These are phyloP conservation scores for Zaprionus africanus DNA, from an alignment of 1,140 invertebrate genomes.

Conservation along the genomic window DNA sequence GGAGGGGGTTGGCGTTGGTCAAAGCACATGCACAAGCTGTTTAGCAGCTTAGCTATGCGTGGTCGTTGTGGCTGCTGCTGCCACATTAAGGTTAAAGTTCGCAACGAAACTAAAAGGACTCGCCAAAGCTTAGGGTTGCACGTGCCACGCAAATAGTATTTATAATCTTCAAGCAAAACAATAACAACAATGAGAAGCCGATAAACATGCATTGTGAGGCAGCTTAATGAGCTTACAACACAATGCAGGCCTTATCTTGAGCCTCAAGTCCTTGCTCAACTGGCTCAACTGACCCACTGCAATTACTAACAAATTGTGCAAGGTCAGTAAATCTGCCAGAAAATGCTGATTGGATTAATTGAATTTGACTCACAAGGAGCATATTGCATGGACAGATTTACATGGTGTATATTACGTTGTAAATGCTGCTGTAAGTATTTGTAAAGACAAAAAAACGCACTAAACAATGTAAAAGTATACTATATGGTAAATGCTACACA, in stretches of 20 bases:
- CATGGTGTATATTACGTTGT: not conserved
- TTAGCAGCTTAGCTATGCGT: slow-evolving; percentile 55
- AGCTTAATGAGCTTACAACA: slow-evolving; percentile 6
- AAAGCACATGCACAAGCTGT: slow-evolving; percentile 52
- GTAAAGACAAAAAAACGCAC: not conserved
- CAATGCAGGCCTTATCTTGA: not conserved
- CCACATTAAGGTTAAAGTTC: slow-evolving; percentile 66
- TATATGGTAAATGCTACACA: not conserved
- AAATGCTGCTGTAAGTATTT: not conserved
- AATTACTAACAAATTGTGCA: slow-evolving; percentile 2
- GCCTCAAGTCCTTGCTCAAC: not conserved
- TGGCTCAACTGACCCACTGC: slow-evolving; percentile 1
- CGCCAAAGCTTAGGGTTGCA: slow-evolving; percentile 30
- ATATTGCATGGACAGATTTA: not conserved
- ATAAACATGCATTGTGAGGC: slow-evolving; percentile 14
- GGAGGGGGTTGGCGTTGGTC: not conserved
- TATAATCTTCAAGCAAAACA: slow-evolving; percentile 33
- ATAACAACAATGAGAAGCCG: not conserved
- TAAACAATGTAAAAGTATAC: not conserved
- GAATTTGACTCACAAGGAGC: not conserved
- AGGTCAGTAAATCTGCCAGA: not conserved
- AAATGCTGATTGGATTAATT: slow-evolving; percentile 4
- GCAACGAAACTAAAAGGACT: slow-evolving; percentile 20
- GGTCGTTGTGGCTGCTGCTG: slow-evolving; percentile 2
- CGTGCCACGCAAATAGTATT: slow-evolving; percentile 53